Evolutionary conservation across 2,888 invertebrate species (phyloP).

Genomic region (Drosophila greeni): DNA sequence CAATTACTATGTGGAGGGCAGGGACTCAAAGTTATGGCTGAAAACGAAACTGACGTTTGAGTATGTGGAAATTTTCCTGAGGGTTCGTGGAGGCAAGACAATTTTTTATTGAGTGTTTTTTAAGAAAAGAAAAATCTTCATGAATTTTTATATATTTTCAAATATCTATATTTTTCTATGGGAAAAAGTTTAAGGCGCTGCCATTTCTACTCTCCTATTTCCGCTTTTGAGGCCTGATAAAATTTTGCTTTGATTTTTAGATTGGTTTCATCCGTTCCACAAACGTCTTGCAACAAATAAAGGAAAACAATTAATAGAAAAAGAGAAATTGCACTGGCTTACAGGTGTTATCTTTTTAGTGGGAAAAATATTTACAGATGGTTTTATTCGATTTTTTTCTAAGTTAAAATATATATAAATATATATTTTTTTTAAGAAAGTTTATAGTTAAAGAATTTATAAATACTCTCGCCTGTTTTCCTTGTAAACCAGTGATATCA

Average conservation of each 20-base stretch:
- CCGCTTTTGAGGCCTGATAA: slow-evolving; percentile 47
- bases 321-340: slow-evolving; percentile 16
- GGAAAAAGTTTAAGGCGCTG: background rate
- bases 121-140: background rate
- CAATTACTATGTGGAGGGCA: slow-evolving; percentile 22
- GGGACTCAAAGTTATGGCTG: slow-evolving; percentile 17
- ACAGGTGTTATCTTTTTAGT: background rate
- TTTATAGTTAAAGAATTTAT: no score
- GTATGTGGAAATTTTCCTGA: slow-evolving; percentile 31
- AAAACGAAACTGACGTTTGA: slow-evolving; percentile 36
- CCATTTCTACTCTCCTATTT: background rate
- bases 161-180: background rate
- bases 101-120: background rate
- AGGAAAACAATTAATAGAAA: slow-evolving; percentile 3
- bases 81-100: slow-evolving; percentile 3
- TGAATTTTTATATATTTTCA: background rate
- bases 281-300: slow-evolving; percentile 23
- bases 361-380: background rate
- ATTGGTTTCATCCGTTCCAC: slow-evolving; percentile 26
- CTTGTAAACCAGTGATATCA: background rate
- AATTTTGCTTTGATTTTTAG: slow-evolving; percentile 37
- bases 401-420: background rate
- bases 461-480: background rate
- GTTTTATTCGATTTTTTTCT: background rate
- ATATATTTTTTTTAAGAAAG: background rate